Conservation (phyloP, 2,888 invertebrate species). For the Piscicola geometra region DNA sequence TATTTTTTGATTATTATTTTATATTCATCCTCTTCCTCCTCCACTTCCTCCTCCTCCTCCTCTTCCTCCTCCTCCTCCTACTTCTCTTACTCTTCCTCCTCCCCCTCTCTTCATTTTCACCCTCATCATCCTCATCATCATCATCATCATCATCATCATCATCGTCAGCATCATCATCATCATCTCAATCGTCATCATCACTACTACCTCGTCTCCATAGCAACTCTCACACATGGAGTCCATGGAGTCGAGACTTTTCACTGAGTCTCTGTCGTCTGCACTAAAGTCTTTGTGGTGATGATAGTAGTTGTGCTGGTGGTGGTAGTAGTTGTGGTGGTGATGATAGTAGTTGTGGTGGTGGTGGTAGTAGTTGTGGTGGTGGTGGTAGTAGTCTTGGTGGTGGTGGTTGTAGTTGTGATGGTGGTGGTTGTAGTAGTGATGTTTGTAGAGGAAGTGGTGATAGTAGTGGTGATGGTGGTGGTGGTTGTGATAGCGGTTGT, state of each 20-base stretch:
- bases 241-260: not conserved
- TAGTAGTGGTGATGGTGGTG: conserved; percentile 1
- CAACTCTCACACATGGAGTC: not conserved
- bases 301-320: no score
- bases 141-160: not conserved
- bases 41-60: not conserved
- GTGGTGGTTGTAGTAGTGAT: not conserved
- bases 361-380: conserved; percentile 16
- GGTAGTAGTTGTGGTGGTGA: conserved; percentile 16
- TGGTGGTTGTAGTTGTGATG: conserved; percentile 20
- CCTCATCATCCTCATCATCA: not conserved
- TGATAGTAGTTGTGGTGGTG: conserved; percentile 3
- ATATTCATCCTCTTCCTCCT: not conserved
- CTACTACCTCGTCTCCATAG: not conserved
- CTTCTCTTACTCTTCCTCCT: no score
- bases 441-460: not conserved
- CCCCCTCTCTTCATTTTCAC: no score
- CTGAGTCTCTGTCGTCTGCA: not conserved
- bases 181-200: not conserved
- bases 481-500: not conserved
- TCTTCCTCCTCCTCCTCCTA: not conserved
- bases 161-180: no score
- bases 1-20: no score
- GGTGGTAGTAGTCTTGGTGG: conserved; percentile 7
- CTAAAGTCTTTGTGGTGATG: not conserved